Evolutionary conservation across 2,113 vertebrate genomes (phyloP).

Genomic region (Tupaia tana): DNA sequence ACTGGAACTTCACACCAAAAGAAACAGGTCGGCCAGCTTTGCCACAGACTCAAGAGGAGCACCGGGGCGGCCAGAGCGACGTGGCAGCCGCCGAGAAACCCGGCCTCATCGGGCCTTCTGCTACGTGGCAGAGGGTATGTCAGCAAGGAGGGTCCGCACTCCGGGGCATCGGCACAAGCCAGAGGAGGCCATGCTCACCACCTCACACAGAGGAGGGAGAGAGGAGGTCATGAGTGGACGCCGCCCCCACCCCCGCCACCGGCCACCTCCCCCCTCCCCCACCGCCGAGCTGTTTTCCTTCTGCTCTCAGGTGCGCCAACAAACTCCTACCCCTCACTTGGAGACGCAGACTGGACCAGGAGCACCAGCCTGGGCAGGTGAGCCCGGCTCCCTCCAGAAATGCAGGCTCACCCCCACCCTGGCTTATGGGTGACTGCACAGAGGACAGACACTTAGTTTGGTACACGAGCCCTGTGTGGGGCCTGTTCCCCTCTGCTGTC

Average conservation of each 20-base stretch:
- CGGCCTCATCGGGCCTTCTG: neutral
- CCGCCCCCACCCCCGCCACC: no score
- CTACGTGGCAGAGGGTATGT: rapidly evolving
- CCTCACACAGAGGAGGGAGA: neutral
- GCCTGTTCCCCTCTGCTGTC: no score
- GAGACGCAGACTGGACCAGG: rapidly evolving
- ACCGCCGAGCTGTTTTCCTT: no score
- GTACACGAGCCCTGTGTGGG: no score
- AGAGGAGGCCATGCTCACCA: rapidly evolving
- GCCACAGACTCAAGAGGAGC: neutral
- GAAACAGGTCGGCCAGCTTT: rapidly evolving
- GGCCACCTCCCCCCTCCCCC: neutral
- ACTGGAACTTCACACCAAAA: rapidly evolving
- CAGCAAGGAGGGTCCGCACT: rapidly evolving
- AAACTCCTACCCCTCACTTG: neutral
- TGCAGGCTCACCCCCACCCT: rapidly evolving
- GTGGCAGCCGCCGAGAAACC: rapidly evolving
- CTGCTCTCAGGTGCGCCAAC: neutral
- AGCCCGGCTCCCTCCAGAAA: neutral
- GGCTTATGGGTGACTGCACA: no score
- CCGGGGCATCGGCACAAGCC: neutral
- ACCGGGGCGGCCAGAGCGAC: neutral
- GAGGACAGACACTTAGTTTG: no score
- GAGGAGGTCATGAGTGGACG: neutral
- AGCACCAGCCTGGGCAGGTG: rapidly evolving